Percentiles rank a stretch among this genome's conserved stretches.
These are phyloP conservation scores for Oxyteleia sp. DNA, from an alignment of 2,888 invertebrate species.

Conservation along the genomic window DNA sequence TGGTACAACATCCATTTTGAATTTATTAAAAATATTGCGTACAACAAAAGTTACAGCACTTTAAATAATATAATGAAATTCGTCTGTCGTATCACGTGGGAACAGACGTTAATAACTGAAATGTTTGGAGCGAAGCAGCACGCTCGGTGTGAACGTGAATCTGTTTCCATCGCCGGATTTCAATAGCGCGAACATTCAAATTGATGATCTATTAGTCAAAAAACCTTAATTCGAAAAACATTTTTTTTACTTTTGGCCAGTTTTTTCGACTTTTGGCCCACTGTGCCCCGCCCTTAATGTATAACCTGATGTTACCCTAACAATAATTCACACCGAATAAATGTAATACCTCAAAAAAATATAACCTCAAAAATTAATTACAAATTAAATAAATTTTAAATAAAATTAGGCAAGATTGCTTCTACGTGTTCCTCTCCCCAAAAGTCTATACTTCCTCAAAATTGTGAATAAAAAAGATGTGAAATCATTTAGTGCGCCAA, in stretches of 20 bases:
- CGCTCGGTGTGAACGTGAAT: constrained; percentile 7
- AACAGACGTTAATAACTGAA: background rate
- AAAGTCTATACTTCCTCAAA: no score
- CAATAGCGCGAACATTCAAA: constrained; percentile 6
- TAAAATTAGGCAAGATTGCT: no score
- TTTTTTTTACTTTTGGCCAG: constrained; percentile 12
- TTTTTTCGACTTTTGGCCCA: no score
- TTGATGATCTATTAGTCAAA: constrained; percentile 2
- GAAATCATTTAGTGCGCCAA: no score
- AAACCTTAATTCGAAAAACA: background rate
- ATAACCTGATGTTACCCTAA: no score
- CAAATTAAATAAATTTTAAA: no score
- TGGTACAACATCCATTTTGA: constrained; percentile 11
- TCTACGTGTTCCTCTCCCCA: no score
- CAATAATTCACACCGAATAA: no score
- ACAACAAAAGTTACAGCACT: background rate
- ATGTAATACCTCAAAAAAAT: no score
- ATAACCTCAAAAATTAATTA: no score
- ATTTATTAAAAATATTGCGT: background rate
- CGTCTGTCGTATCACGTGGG: background rate
- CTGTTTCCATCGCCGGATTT: background rate
- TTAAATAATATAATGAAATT: background rate
- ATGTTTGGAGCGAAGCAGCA: background rate
- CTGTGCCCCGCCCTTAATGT: no score
- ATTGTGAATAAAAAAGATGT: no score